Base-by-base conservation (phyloP, 2,797 vertebrate species). In the Pseudochaenichthys georgianus region DNA sequence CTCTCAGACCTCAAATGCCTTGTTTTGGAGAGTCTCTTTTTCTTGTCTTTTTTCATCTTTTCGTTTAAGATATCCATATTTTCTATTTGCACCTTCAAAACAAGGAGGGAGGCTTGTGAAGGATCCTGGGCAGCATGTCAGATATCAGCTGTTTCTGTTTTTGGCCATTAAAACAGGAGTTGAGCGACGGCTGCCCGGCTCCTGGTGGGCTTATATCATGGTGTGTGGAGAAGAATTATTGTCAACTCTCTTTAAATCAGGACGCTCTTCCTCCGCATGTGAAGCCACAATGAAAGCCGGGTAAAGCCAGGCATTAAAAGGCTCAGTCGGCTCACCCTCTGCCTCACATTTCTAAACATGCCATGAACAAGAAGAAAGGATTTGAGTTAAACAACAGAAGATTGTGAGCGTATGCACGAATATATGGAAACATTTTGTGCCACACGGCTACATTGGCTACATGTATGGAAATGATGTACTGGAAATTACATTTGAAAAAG, bases 1-100 rank as follows among this genome's bases (percentile, higher is more conserved):
- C 87, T 52, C 73, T 69, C 75, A 85, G 85, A 85, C 85, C 88
- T 87, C 71, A 91, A 84, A 86, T 83, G 81, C 71, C 82, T 89
- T 82, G 57, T 82, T 83, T 41, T 47, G 19, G 64, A 64, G 52
- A 38, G 55, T 23, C 47, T 79, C 28, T 28, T 50, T 64, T 77
- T 59, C 46, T 53, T 62, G 34, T 55, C 31, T 51, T 84, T 57
- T 61, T 75, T 78, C 45, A 21, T 45, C 46, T 53, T 55, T 51
- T 61, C 52, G 16, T 55, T 60, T 60, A 43, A 71, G 50, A 76
- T 60, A 80, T 55, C 71, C 48, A 80, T 57, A 51, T 74, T 82
- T 74, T 82, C 19, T 69, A 77, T 69, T 87, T 80, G 52, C 84
- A 82, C 60, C 62, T 73, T 43, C 43, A 79, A 80, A 64, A 78